A percentile compares a stretch with the other conserved stretches of the same genome.
Evolutionary conservation across 2,113 vertebrate genomes (phyloP).

Genomic region (Onychostoma macrolepis): DNA sequence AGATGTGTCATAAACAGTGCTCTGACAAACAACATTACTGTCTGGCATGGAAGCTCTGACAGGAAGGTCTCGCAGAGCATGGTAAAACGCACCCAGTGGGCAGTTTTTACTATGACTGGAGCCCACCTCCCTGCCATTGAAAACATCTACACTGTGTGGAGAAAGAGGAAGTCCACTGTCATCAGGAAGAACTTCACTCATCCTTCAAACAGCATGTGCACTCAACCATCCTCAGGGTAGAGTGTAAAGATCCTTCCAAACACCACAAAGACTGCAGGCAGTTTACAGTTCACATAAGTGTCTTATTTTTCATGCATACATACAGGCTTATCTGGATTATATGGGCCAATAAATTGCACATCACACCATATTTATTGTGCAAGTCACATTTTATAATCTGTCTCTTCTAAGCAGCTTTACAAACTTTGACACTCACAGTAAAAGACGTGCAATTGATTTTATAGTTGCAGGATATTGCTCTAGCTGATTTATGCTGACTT

Average conservation of each 20-base stretch:
- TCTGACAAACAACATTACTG: constrained; percentile 20
- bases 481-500: neutral
- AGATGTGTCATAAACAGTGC: constrained; percentile 3
- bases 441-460: neutral
- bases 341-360: neutral
- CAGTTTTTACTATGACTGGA: neutral
- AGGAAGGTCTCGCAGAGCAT: constrained; percentile 10
- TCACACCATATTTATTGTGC: neutral
- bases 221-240: neutral
- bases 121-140: constrained; percentile 11
- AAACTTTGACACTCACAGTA: neutral
- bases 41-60: neutral
- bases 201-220: constrained; percentile 8
- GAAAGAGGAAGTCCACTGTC: neutral
- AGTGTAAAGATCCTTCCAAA: neutral
- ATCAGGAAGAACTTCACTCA: constrained; percentile 9
- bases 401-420: neutral
- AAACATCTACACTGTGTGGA: neutral
- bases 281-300: neutral
- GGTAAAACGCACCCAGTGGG: neutral
- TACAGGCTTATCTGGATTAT: neutral
- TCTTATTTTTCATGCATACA: neutral
- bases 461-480: neutral
- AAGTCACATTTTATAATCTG: neutral
- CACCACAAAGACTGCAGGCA: neutral